phyloP scores from a whole-genome alignment of 1,140 invertebrate genomes.

The Telenomus remus region DNA sequence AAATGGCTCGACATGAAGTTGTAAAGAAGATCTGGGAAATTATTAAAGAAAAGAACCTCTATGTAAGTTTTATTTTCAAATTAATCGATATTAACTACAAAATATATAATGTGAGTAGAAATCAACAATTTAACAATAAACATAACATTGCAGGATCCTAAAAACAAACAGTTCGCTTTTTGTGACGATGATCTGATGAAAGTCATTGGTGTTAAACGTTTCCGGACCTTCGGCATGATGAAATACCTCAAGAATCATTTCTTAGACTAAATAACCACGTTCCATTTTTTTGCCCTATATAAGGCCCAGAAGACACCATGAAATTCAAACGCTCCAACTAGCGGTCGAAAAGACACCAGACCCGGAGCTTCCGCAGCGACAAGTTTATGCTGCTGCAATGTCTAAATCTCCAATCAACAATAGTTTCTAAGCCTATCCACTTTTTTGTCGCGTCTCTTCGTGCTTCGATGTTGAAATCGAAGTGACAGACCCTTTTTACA shows the following conservation, averaged over 20 bases:
- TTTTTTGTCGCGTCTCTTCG: background rate
- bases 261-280: conserved; percentile 78
- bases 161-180: conserved; percentile 95
- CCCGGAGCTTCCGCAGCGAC: background rate
- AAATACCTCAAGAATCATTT: conserved; percentile 95
- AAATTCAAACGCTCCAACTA: conserved; percentile 62
- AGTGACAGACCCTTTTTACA: background rate
- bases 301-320: conserved; percentile 61
- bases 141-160: conserved; percentile 83
- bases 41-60: conserved; percentile 93
- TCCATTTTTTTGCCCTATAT: conserved; percentile 61
- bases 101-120: too few species aligned
- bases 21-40: conserved; percentile 95
- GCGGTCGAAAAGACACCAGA: conserved; percentile 47
- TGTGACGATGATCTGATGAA: conserved; percentile 93
- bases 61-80: conserved; percentile 74
- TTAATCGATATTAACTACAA: background rate
- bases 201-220: conserved; percentile 92
- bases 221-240: conserved; percentile 96
- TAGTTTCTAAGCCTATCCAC: background rate
- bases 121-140: too few species aligned
- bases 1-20: conserved; percentile 93
- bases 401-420: background rate
- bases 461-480: too few species aligned
- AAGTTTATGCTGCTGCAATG: background rate